Percentiles rank a stretch among this genome's conserved stretches.
These are phyloP conservation scores for Torymus auratus DNA, from an alignment of 2,888 invertebrate species.

Conservation along the genomic window DNA sequence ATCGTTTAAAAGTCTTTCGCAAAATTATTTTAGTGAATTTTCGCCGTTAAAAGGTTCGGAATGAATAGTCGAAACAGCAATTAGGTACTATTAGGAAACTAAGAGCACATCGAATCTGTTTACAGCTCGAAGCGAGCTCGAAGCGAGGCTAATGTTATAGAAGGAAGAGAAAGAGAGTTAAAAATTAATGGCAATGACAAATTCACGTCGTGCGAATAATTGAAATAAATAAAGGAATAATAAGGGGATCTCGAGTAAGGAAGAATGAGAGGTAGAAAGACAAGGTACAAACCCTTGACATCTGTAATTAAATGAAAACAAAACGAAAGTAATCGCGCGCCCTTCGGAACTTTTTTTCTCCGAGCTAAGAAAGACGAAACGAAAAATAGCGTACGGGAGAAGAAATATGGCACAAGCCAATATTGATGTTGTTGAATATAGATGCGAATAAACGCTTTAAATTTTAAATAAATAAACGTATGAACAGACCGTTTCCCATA, in stretches of 20 bases:
- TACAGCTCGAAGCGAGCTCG: not conserved
- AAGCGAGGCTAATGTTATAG: not conserved
- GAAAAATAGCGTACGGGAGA: not conserved
- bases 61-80: too few species aligned
- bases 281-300: conserved; percentile 74
- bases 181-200: conserved; percentile 75
- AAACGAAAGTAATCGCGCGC: conserved; percentile 74
- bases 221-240: conserved; percentile 77
- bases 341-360: conserved; percentile 64
- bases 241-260: conserved; percentile 67
- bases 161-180: conserved; percentile 54
- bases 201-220: conserved; percentile 76
- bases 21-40: too few species aligned
- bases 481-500: too few species aligned
- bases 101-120: conserved; percentile 13
- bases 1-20: not conserved
- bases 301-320: conserved; percentile 77
- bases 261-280: conserved; percentile 64
- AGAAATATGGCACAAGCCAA: too few species aligned
- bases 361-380: conserved; percentile 10
- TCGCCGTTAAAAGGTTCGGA: too few species aligned
- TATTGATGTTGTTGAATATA: too few species aligned
- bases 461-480: too few species aligned
- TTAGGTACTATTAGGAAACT: too few species aligned
- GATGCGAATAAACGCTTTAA: too few species aligned